phyloP scores from a whole-genome alignment of 2,888 invertebrate genomes.

The Nephrotoma appendiculata region DNA sequence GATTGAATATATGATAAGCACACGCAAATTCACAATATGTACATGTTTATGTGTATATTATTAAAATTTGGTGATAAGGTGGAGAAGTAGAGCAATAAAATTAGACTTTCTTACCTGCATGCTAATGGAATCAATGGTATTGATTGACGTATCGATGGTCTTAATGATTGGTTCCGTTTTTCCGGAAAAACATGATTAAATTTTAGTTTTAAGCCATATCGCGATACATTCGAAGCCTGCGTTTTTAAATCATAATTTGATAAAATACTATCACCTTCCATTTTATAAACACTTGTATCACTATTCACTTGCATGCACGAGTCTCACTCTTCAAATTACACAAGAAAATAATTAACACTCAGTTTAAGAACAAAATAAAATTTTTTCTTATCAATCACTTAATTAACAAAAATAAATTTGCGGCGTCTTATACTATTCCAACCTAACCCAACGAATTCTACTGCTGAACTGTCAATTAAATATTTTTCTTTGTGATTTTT shows the following conservation, averaged over 20 bases:
- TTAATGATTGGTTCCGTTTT: conserved; percentile 49
- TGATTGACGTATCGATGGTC: conserved; percentile 52
- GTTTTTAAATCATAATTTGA: conserved; percentile 23
- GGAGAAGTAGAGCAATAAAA: conserved; percentile 4
- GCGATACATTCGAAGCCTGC: conserved; percentile 35
- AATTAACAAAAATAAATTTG: neutral
- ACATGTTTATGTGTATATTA: neutral
- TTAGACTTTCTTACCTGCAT: conserved; percentile 41
- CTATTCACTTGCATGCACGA: neutral
- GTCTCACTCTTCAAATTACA: neutral
- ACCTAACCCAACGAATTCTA: neutral
- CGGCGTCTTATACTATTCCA: neutral
- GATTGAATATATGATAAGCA: neutral
- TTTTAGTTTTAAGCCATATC: conserved; percentile 56
- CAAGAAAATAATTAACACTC: neutral
- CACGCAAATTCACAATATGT: neutral
- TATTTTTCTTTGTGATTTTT: neutral
- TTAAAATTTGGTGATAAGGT: neutral
- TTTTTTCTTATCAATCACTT: neutral
- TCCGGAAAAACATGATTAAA: conserved; percentile 62
- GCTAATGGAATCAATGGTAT: conserved; percentile 54
- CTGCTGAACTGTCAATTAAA: neutral
- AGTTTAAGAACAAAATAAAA: neutral
- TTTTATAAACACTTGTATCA: neutral
- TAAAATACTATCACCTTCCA: neutral